phyloP scores from a whole-genome alignment of 2,113 vertebrate species.

The Synchiropus splendidus region DNA sequence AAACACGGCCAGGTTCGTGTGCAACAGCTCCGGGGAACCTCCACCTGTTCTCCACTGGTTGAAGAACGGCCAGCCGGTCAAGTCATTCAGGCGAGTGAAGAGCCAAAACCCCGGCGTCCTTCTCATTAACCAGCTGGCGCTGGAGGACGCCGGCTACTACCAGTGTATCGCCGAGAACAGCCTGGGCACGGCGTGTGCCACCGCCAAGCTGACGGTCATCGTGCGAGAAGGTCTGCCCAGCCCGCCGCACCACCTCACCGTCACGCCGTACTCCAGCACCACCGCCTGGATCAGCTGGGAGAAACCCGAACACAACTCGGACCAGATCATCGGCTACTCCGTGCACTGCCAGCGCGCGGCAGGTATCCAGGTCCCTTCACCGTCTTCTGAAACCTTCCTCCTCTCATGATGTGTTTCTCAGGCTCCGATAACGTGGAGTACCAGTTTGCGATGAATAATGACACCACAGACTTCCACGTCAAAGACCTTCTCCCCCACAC shows the following conservation, averaged over 20 bases:
- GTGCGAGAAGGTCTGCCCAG: conserved; percentile 91
- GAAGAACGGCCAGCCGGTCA: conserved; percentile 77
- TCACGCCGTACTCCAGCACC: conserved; percentile 80
- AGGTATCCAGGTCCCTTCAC: conserved; percentile 43
- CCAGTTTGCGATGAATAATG: conserved; percentile 95
- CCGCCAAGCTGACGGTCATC: conserved; percentile 81
- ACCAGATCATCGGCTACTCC: conserved; percentile 95
- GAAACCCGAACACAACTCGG: conserved; percentile 81
- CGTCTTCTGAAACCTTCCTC: no score
- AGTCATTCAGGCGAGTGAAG: conserved; percentile 81
- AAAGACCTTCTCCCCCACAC: conserved; percentile 89
- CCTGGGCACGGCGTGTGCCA: conserved; percentile 84
- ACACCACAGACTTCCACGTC: conserved; percentile 87
- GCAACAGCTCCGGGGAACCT: conserved; percentile 87
- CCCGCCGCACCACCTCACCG: conserved; percentile 76
- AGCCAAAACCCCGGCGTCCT: conserved; percentile 81
- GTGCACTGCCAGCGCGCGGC: conserved; percentile 84
- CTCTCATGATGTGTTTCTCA: conserved; percentile 8
- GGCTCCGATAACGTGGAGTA: conserved; percentile 84
- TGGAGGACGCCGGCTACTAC: conserved; percentile 90
- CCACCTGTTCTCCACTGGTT: conserved; percentile 78
- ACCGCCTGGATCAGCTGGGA: conserved; percentile 84
- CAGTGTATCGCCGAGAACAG: conserved; percentile 91
- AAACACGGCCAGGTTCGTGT: conserved; percentile 89
- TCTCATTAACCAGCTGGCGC: conserved; percentile 91